Evolutionary conservation across 2,797 vertebrate species (phyloP).

Genomic region (Onychomys torridus): DNA sequence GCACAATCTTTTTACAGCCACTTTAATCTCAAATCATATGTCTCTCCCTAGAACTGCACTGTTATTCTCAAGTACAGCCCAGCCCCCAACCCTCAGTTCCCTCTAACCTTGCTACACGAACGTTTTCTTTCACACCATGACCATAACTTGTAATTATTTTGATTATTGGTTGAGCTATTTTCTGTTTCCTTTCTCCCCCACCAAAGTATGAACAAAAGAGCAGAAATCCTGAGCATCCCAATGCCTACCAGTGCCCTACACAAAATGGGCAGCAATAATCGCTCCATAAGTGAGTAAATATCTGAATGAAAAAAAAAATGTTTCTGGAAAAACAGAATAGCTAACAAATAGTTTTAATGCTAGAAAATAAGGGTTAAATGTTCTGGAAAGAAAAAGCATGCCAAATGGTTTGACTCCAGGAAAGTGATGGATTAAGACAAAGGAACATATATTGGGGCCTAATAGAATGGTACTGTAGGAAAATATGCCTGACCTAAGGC

Average conservation of each 20-base stretch:
- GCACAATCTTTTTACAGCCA: neutral
- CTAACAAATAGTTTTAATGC: neutral
- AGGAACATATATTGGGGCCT: neutral
- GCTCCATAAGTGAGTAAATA: neutral
- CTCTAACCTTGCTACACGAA: neutral
- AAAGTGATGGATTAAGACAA: neutral
- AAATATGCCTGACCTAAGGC: neutral
- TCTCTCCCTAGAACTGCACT: neutral
- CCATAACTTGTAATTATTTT: neutral
- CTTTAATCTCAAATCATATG: neutral
- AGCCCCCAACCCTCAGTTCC: neutral
- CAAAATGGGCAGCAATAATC: neutral
- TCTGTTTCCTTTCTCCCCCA: neutral
- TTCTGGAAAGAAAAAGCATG: neutral
- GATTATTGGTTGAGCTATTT: neutral
- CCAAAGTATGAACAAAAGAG: neutral
- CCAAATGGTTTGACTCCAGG: neutral
- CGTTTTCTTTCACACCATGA: neutral
- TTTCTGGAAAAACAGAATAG: neutral
- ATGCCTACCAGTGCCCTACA: no score
- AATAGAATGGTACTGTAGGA: neutral
- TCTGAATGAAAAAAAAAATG: neutral
- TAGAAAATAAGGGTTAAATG: neutral
- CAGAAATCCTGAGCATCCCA: neutral
- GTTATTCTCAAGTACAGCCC: neutral